A percentile compares a stretch with the other conserved stretches of the same genome.
Conservation (phyloP, 2,113 vertebrate genomes). For the Tyrannus savana region DNA sequence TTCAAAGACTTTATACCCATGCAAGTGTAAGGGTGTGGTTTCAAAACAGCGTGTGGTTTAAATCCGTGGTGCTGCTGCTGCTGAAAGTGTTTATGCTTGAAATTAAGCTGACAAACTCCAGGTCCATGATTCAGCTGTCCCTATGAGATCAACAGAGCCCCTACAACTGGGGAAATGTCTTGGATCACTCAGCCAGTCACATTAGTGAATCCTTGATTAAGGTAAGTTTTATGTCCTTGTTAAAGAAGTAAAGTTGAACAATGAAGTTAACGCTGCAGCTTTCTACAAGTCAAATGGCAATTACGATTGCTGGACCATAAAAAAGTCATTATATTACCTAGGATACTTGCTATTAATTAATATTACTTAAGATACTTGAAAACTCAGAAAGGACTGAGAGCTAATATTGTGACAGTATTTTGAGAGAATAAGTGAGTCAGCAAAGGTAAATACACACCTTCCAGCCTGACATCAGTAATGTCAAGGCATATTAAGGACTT, state of each 20-base stretch:
- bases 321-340: background rate
- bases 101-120: background rate
- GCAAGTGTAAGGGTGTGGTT: background rate
- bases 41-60: background rate
- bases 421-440: background rate
- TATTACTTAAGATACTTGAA: background rate
- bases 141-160: background rate
- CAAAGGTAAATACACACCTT: background rate
- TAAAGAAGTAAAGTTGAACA: background rate
- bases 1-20: background rate
- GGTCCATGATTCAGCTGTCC: background rate
- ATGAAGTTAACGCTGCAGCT: background rate
- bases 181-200: background rate
- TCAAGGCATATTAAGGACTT: background rate
- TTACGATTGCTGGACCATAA: background rate
- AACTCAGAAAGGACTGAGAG: background rate
- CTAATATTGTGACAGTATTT: background rate
- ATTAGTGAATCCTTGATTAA: background rate
- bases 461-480: background rate
- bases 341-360: background rate
- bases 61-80: background rate
- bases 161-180: background rate
- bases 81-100: background rate
- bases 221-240: background rate
- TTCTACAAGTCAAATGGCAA: background rate